phyloP scores from a whole-genome alignment of 2,797 vertebrate genomes.

The Sebastes iracundus region DNA sequence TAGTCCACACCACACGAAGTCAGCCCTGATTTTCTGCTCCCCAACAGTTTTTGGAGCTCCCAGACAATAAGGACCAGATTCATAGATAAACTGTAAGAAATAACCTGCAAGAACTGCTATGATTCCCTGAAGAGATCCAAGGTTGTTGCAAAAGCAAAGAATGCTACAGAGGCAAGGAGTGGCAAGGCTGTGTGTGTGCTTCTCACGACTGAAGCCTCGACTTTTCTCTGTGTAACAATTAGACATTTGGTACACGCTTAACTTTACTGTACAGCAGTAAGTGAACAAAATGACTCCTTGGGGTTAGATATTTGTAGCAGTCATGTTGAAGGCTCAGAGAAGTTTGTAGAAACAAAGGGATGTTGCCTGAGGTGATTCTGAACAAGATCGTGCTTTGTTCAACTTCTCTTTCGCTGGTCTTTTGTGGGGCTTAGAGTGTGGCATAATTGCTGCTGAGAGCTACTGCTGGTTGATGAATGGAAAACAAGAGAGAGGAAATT shows the following conservation, averaged over 20 bases:
- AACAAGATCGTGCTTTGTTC: neutral
- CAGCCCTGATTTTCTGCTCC: no score
- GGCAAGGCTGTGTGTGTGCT: neutral
- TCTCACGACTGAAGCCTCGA: neutral
- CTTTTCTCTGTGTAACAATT: neutral
- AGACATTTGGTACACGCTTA: neutral
- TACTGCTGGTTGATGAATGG: conserved; percentile 10
- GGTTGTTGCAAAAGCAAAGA: neutral
- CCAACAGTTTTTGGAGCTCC: no score
- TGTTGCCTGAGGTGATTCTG: neutral
- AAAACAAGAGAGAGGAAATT: neutral
- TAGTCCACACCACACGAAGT: no score
- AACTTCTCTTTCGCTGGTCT: neutral
- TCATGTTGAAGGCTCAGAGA: neutral
- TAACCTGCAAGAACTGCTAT: no score
- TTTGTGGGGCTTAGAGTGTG: neutral
- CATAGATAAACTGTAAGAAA: neutral
- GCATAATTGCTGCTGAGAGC: conserved; percentile 12
- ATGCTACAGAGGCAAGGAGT: neutral
- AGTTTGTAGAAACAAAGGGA: neutral
- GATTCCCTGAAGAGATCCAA: neutral
- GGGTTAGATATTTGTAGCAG: neutral
- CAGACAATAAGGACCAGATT: neutral
- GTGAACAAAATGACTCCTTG: neutral
- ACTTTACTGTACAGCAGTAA: neutral